Base-by-base conservation (phyloP, 2,113 vertebrate genomes). In the Lepisosteus oculatus region DNA sequence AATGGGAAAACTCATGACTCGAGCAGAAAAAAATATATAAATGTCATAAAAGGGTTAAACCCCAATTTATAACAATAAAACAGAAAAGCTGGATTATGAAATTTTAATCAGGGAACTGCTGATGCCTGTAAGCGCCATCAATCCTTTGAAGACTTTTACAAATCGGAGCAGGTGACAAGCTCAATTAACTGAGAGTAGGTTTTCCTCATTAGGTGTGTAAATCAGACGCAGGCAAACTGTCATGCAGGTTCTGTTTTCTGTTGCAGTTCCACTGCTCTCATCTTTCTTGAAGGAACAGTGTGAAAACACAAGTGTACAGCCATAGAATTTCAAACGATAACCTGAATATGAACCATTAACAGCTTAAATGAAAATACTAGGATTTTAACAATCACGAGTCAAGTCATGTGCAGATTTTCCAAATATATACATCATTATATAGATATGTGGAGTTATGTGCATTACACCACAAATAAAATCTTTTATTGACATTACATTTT, bases 31-130 rank as follows among this genome's bases (percentile, higher is more conserved):
- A 72, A 29, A 29, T 1, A 29, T 29, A 29, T 29, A 0, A 29
- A 29, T 29, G 29, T 29, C 63, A 57, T 3, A n/a, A 81, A n/a
- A 42, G 57, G 72, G 79, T 76, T 81, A 76, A 72, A 77, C 71
- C 75, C 73, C 76, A 72, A 72, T 72, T 76, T 74, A 76, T 73
- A 81, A 71, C 72, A 72, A 74, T 70, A 74, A 72, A 78, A 74
- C 70, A 74, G 74, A 78, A 81, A 77, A 69, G 76, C 69, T 62
- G 66, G 69, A 67, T 75, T 61, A 15, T 61, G 13, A 61, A 8
- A 61, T 61, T 61, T 61, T 80, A 83, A 85, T 85, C 81, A 80
- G 69, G 65, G 82, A 89, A 87, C 71, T 82, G 85, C 85, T 85
- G 85, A 89, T 84, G 80, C 80, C 66, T 69, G 76, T 74, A 66